phyloP scores from a whole-genome alignment of 2,113 vertebrate genomes.

The Pygoscelis antarcticus region DNA sequence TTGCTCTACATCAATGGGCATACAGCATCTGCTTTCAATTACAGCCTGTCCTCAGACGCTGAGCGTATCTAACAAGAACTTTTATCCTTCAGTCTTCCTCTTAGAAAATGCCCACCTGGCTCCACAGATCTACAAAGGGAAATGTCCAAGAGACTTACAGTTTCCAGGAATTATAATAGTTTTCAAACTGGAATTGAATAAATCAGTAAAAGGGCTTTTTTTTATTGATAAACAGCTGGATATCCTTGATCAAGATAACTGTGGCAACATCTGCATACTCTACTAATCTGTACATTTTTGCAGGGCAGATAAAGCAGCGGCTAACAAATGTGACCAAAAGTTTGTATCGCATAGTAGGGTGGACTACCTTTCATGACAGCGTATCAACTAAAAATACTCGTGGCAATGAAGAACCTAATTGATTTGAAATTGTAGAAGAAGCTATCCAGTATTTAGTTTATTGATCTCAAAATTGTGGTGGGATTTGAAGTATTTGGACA shows the following conservation, averaged over 20 bases:
- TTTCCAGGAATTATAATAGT: slow-evolving; percentile 81
- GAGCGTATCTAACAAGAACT: background rate
- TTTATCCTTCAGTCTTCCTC: background rate
- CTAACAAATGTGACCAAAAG: background rate
- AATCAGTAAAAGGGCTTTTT: slow-evolving; percentile 68
- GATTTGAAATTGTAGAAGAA: background rate
- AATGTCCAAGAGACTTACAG: slow-evolving; percentile 78
- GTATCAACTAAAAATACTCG: background rate
- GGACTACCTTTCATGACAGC: background rate
- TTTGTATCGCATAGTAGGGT: background rate
- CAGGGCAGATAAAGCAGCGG: background rate
- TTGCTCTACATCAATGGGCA: background rate
- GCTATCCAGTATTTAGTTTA: background rate
- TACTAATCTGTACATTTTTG: background rate
- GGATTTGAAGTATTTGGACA: background rate
- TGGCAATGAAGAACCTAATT: background rate
- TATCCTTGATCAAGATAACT: slow-evolving; percentile 71
- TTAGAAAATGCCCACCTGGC: slow-evolving; percentile 77
- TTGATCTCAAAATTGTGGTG: background rate
- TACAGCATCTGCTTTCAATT: background rate
- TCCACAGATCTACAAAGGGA: slow-evolving; percentile 75
- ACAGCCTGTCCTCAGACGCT: background rate
- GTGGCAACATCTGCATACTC: slow-evolving; percentile 77
- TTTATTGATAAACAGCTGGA: slow-evolving; percentile 78
- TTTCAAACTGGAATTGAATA: slow-evolving; percentile 82